A percentile compares a stretch with the other conserved stretches of the same genome.
These are phyloP conservation scores for Sphenopsis melanotis DNA, from an alignment of 2,797 vertebrate genomes.

Conservation along the genomic window DNA sequence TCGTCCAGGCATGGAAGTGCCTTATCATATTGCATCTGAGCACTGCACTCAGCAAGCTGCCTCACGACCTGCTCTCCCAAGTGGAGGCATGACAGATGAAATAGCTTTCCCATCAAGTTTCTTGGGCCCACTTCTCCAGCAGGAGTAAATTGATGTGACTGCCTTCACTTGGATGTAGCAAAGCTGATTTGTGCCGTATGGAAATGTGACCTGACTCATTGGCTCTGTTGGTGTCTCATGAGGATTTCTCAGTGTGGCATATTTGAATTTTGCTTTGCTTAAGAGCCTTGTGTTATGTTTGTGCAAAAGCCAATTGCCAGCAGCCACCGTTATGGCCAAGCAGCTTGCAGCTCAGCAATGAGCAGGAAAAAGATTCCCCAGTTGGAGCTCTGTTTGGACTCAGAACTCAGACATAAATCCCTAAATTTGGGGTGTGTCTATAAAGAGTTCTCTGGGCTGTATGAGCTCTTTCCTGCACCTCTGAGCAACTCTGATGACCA, in stretches of 20 bases:
- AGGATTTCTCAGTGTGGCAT: not conserved
- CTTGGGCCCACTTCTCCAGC: not conserved
- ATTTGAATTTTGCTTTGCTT: not conserved
- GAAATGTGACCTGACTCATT: not conserved
- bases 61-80: not conserved
- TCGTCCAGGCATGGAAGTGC: slow-evolving; percentile 19
- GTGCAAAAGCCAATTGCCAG: not conserved
- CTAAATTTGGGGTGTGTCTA: not conserved
- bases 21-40: not conserved
- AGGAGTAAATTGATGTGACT: not conserved
- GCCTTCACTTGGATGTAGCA: not conserved
- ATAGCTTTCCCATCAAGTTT: not conserved
- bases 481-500: not conserved
- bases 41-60: not conserved
- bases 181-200: not conserved
- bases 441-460: not conserved
- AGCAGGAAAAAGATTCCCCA: not conserved
- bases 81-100: not conserved
- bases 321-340: not conserved
- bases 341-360: not conserved
- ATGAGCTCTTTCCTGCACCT: not conserved
- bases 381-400: not conserved
- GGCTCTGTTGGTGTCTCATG: rapidly evolving
- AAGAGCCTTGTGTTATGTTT: not conserved
- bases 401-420: not conserved